phyloP scores from a whole-genome alignment of 30 jellyfish, hydroid and myxozoan species.

The Thelohanellus kitauei region DNA sequence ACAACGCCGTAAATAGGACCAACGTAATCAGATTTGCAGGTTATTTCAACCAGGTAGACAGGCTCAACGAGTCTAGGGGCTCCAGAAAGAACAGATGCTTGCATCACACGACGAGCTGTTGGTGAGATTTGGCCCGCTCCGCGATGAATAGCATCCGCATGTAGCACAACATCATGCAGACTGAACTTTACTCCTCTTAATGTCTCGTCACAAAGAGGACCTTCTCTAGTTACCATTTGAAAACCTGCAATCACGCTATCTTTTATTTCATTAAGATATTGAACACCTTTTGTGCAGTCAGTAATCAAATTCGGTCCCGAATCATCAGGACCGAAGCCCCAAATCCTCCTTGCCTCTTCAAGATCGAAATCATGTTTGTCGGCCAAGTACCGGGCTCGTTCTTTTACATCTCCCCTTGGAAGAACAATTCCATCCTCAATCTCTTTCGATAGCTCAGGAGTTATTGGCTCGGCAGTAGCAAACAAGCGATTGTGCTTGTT shows the following conservation, averaged over 20 bases:
- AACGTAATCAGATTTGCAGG: no score
- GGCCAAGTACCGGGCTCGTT: slow-evolving; percentile 44
- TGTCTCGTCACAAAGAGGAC: slow-evolving; percentile 79
- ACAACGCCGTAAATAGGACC: slow-evolving; percentile 55
- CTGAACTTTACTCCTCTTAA: slow-evolving; percentile 61
- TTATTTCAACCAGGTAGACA: slow-evolving; percentile 75
- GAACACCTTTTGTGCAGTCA: slow-evolving; percentile 86
- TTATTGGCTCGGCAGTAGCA: slow-evolving; percentile 46
- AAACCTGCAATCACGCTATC: slow-evolving; percentile 97
- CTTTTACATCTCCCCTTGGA: slow-evolving; percentile 71
- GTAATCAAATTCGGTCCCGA: slow-evolving; percentile 81
- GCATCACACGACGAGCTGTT: slow-evolving; percentile 69
- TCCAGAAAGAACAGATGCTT: slow-evolving; percentile 62
- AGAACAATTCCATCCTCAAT: slow-evolving; percentile 56
- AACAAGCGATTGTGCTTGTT: slow-evolving; percentile 85
- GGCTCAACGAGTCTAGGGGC: slow-evolving; percentile 81
- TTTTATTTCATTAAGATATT: slow-evolving; percentile 72
- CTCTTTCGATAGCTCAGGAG: slow-evolving; percentile 63
- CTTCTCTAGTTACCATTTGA: slow-evolving; percentile 97
- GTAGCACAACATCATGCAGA: slow-evolving; percentile 79
- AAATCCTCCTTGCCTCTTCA: slow-evolving; percentile 66
- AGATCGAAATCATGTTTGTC: slow-evolving; percentile 41
- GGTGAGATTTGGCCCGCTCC: slow-evolving; percentile 99
- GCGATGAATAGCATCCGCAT: slow-evolving; percentile 99
- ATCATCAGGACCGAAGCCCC: slow-evolving; percentile 98